Evolutionary conservation across 2,797 vertebrate genomes (phyloP), one percentile per base, ranked within the genome.

Genomic region (Silurus aristotelis): DNA sequence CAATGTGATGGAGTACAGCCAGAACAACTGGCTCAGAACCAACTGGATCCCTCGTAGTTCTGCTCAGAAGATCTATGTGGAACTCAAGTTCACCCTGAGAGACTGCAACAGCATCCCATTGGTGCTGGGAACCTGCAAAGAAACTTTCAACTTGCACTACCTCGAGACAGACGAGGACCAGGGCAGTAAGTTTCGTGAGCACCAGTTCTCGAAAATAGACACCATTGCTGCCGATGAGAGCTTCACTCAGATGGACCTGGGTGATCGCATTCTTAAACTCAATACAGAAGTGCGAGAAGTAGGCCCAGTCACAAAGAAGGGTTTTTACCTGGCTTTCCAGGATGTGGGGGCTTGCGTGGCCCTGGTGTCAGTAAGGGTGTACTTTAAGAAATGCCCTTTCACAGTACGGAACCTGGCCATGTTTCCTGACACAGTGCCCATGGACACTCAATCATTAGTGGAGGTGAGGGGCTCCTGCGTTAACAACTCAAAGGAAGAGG

Each of bases 1-100:
- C 95, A 99, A 99, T 71, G 98, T 99, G 88, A 99, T 99, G 97
- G 98, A 99, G 89, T 98, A 98, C 87, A 99, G 96, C 91, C 98
- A 99, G 93, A 99, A 99, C 93, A 99, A 99, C 89, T 99, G 98
- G 98, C 96, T 99, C 90, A 95, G 97, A 89, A 99, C 98, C 91
- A 99, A 98, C 94, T 99, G 98, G 98, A 98, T 99, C 90, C 92
- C 97, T 10, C 97, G 98, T 73, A 97, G 96, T 90, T 97, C 98
- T 6, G 98, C 98, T 86, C 97, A 98, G 94, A 99, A 99, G 94
- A 96, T 99, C 89, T 98, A 99, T 0, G 97, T 99, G 90, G 98
- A 99, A 90, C 96, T 99, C 85, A 99, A 99, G 92, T 99, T 99
- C 93, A 99, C 98, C 27, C 91, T 99, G 80, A 94, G 98, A 89